A percentile compares a stretch with the other conserved stretches of the same genome.
Conservation (phyloP, 2,797 vertebrate genomes). For the Anniella stebbinsi region DNA sequence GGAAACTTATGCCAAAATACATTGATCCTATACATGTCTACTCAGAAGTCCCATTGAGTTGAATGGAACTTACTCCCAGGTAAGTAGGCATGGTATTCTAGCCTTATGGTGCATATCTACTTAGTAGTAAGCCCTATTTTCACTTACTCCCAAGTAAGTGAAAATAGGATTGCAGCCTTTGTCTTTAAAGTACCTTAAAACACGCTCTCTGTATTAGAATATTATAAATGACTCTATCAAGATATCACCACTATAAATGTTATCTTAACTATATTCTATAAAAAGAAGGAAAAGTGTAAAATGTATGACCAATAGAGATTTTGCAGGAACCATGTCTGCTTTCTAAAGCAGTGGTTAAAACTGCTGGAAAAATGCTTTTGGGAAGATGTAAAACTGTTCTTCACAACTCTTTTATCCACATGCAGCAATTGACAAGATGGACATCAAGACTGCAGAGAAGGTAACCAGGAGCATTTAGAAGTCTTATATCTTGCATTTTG, state of each 20-base stretch:
- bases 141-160: too few relatives aligned
- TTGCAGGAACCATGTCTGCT: not conserved
- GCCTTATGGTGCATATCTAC: too few relatives aligned
- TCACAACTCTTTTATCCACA: slow-evolving; percentile 34
- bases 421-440: slow-evolving; percentile 87
- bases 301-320: not conserved
- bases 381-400: not conserved
- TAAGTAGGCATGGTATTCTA: too few relatives aligned
- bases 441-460: slow-evolving; percentile 83
- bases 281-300: not conserved
- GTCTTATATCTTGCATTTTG: not conserved
- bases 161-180: too few relatives aligned
- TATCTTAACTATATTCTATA: not conserved
- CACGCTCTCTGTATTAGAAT: not conserved
- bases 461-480: slow-evolving; percentile 72
- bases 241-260: not conserved
- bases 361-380: not conserved
- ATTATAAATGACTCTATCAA: not conserved
- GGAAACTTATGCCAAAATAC: not conserved
- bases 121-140: too few relatives aligned
- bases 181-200: not conserved
- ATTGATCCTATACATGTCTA: not conserved
- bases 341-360: not conserved
- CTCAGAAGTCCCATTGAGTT: too few relatives aligned
- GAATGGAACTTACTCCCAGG: too few relatives aligned